Evolutionary conservation across 2,113 vertebrate genomes (phyloP).

Genomic region (Eudorcas thomsonii): DNA sequence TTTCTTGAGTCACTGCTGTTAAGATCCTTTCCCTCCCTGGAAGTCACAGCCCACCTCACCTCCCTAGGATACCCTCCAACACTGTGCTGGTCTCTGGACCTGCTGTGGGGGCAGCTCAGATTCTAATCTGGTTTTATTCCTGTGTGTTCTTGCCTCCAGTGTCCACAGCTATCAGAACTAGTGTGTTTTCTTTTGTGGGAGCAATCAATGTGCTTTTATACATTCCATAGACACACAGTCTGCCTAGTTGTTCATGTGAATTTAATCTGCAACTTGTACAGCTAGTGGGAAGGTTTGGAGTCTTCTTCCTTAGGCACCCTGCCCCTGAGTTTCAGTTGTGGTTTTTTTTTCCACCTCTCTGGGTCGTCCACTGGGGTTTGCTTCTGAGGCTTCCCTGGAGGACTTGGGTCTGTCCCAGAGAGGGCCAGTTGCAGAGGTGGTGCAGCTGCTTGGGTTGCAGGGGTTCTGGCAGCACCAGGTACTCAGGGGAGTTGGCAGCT

Average conservation of each 20-base stretch:
- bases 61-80: neutral
- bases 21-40: neutral
- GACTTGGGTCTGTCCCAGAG: neutral
- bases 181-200: neutral
- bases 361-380: neutral
- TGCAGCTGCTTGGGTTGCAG: neutral
- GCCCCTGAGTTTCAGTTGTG: neutral
- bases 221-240: neutral
- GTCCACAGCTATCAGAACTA: neutral
- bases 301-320: neutral
- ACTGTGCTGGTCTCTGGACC: neutral
- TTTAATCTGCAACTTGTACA: neutral
- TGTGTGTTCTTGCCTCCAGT: neutral
- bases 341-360: neutral
- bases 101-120: neutral
- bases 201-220: neutral
- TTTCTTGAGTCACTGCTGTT: neutral
- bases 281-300: neutral
- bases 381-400: neutral
- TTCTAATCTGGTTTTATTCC: neutral
- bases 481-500: neutral
- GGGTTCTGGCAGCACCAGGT: neutral
- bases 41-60: neutral
- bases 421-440: neutral
- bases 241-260: neutral